phyloP scores from a whole-genome alignment of 2,888 invertebrate genomes.

The Machimus atricapillus region DNA sequence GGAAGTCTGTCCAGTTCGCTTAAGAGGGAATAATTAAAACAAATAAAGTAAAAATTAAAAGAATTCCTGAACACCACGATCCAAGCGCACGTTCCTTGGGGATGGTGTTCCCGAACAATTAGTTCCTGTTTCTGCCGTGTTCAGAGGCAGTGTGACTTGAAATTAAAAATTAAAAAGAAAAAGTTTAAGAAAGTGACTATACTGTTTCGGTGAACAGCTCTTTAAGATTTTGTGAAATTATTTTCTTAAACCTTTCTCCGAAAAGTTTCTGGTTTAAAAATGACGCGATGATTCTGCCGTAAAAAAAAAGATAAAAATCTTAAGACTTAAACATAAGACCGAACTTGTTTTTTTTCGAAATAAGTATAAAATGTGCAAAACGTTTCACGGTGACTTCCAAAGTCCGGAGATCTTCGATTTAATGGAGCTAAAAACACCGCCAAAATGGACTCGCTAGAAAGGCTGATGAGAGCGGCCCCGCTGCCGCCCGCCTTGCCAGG shows the following conservation, averaged over 20 bases:
- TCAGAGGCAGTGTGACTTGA: not conserved
- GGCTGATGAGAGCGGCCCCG: conserved; percentile 77
- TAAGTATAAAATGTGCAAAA: not conserved
- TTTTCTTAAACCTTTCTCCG: not conserved
- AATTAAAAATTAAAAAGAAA: not conserved
- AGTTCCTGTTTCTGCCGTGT: not conserved
- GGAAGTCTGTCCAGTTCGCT: not conserved
- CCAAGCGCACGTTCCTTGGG: not conserved
- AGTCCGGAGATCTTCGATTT: conserved; percentile 7
- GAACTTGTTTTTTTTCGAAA: not conserved
- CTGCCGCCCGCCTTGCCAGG: conserved; percentile 71
- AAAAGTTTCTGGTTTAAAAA: not conserved
- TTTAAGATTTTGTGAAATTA: not conserved
- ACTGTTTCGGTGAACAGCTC: not conserved
- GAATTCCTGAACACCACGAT: not conserved
- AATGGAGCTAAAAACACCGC: not conserved
- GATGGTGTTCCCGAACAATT: not conserved
- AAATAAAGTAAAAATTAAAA: not conserved
- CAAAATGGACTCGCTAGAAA: conserved; percentile 82
- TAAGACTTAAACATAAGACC: not conserved
- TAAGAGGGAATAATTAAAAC: not conserved
- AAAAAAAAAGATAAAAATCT: not conserved
- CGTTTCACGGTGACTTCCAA: not conserved
- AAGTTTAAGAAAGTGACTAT: conserved; percentile 4
- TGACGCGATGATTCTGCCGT: not conserved